These are phyloP conservation scores for Ictidomys tridecemlineatus DNA, from an alignment of 2,113 vertebrate species.

Conservation along the genomic window DNA sequence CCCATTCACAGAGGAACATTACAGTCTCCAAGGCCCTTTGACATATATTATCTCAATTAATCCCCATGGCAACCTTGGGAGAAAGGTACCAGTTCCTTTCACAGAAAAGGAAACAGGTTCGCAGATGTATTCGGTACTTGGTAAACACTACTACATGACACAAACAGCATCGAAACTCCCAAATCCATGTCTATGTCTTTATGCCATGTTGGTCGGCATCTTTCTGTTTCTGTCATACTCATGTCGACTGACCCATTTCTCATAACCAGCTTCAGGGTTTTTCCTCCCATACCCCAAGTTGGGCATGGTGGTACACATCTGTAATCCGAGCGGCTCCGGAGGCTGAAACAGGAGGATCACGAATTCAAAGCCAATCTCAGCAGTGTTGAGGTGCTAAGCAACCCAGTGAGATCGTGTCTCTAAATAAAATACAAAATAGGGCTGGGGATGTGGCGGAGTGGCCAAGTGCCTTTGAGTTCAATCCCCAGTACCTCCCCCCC, in stretches of 20 bases:
- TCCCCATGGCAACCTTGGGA: neutral
- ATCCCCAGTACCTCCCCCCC: too few relatives aligned
- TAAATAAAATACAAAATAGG: too few relatives aligned
- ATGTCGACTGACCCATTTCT: neutral
- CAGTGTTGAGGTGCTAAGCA: too few relatives aligned
- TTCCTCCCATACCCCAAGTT: neutral
- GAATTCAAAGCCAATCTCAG: too few relatives aligned
- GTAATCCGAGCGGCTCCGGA: too few relatives aligned
- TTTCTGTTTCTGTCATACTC: neutral
- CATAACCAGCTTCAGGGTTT: neutral
- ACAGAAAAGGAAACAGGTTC: neutral
- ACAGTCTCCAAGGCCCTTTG: neutral
- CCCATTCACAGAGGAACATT: neutral
- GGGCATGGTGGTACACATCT: too few relatives aligned
- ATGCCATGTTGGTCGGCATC: neutral
- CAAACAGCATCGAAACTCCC: neutral
- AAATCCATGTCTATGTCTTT: neutral
- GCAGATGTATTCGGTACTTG: neutral
- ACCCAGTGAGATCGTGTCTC: too few relatives aligned
- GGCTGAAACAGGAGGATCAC: too few relatives aligned
- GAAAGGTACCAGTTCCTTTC: neutral
- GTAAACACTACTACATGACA: neutral
- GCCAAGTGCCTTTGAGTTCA: too few relatives aligned
- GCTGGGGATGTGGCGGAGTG: too few relatives aligned
- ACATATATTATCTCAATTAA: neutral